Conservation (phyloP, 2,797 vertebrate species). For the Euthynnus affinis region DNA sequence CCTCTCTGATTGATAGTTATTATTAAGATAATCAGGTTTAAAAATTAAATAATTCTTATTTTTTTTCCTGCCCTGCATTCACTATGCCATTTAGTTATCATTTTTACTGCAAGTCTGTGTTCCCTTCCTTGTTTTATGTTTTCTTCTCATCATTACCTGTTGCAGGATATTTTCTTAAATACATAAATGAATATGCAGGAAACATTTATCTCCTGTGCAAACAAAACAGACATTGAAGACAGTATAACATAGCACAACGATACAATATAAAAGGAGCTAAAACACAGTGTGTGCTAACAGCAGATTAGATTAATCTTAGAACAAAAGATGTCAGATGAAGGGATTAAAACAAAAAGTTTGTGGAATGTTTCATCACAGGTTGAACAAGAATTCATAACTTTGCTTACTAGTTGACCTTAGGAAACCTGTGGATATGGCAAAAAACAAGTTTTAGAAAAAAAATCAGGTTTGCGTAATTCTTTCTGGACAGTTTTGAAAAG, state of each 20-base stretch:
- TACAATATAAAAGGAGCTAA: slow-evolving; percentile 34
- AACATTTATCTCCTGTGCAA: background rate
- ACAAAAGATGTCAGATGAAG: slow-evolving; percentile 38
- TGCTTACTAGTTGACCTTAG: slow-evolving; percentile 38
- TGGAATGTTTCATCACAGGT: slow-evolving; percentile 37
- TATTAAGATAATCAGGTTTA: slow-evolving; percentile 3
- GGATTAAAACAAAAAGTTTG: background rate
- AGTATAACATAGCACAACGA: slow-evolving; percentile 13
- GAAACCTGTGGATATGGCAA: slow-evolving; percentile 14
- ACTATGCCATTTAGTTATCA: background rate
- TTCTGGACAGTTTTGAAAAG: slow-evolving; percentile 22
- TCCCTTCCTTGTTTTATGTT: background rate
- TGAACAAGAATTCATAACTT: slow-evolving; percentile 43
- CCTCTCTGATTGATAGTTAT: slow-evolving; percentile 20
- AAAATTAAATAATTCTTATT: background rate
- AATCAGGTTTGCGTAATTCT: slow-evolving; percentile 8
- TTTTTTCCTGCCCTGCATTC: slow-evolving; percentile 2
- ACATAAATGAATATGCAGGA: background rate
- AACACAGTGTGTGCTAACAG: slow-evolving; percentile 21
- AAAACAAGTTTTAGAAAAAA: slow-evolving; percentile 15
- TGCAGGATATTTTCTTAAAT: background rate
- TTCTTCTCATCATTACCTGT: background rate
- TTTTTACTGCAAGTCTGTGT: background rate
- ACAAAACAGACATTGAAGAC: background rate
- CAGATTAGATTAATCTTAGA: slow-evolving; percentile 61